Evolutionary conservation across 2,888 invertebrate species (phyloP), one percentile per base, ranked within the genome.

Genomic region (Lymantria dispar): DNA sequence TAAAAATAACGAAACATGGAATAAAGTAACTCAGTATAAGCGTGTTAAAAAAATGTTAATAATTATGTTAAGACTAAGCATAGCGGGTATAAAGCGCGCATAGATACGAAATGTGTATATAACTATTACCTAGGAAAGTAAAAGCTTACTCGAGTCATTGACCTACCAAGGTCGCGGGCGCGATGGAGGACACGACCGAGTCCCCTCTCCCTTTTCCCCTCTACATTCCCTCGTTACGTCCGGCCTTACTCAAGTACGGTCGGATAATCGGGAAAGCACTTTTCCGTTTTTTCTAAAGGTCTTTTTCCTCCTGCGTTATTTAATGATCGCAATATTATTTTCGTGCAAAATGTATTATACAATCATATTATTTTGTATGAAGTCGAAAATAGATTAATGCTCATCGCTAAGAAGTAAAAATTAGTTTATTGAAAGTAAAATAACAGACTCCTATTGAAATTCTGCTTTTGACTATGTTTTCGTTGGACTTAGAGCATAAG

Each of bases 121-220:
- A 11, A 36, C 11, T 36, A 56, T 53, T 54, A 54, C 48, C 40
- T 60, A 67, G 48, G 61, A 75, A 74, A 75, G 76, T 71, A 66
- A 75, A 69, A 70, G 66, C 65, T 57, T 64, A 58, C 60, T 54
- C 50, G 49, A 64, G 64, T 64, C 60, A 52, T 59, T 70, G 69
- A 73, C 67, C 67, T 52, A 48, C 50, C 72, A 76, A 75, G 75
- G 75, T 71, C 75, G 71, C 56, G 56, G 50, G 46, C 60, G 48
- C 40, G 48, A 33, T 62, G 49, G 64, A 74, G 68, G 67, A 64
- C 64, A 60, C 46, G 37, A 38, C 52, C 39, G 38, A 48, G 36
- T 48, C 45, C 41, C 54, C 48, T 31, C 15, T 31, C 30, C 47
- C 36, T 38, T 7, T 13, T 33, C 22, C 42, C 46, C 43, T 44